These are phyloP conservation scores for Propithecus coquereli DNA, from an alignment of 2,113 vertebrate species.

Conservation along the genomic window DNA sequence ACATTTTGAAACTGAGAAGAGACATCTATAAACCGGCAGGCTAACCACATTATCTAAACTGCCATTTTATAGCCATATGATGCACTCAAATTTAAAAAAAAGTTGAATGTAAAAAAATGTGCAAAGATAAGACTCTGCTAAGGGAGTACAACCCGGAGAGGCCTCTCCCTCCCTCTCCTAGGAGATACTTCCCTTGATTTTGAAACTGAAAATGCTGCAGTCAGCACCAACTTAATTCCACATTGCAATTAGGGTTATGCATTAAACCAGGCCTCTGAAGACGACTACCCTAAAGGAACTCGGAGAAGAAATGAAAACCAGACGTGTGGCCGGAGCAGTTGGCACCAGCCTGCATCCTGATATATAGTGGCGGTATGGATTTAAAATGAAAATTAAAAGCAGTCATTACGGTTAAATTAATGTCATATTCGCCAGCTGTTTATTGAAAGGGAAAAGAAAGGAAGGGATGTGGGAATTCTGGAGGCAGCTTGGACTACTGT, in stretches of 20 bases:
- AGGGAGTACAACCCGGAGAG: conserved; percentile 61
- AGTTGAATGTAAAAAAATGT: conserved; percentile 70
- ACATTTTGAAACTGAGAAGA: conserved; percentile 72
- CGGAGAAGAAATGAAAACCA: conserved; percentile 81
- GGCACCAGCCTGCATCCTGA: conserved; percentile 77
- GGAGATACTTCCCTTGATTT: conserved; percentile 80
- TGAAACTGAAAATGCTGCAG: conserved; percentile 80
- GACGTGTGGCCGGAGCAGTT: conserved; percentile 80
- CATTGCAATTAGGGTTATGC: conserved; percentile 86
- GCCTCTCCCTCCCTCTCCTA: conserved; percentile 75
- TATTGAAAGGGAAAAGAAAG: conserved; percentile 47
- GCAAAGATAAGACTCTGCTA: conserved; percentile 76
- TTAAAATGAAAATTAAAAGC: conserved; percentile 83
- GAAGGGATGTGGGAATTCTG: conserved; percentile 7
- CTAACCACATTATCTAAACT: conserved; percentile 79
- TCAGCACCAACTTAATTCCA: conserved; percentile 86
- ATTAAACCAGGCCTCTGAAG: conserved; percentile 84
- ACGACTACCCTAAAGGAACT: conserved; percentile 81
- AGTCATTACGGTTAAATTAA: conserved; percentile 81
- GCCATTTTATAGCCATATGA: conserved; percentile 79
- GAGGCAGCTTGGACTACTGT: not conserved
- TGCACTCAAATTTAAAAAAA: conserved; percentile 71
- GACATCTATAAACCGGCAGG: conserved; percentile 70
- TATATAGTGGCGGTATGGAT: conserved; percentile 80
- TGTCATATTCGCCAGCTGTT: conserved; percentile 74